Evolutionary conservation across 2,888 invertebrate genomes (phyloP).

Genomic region (Amphipyra tragopoginis): DNA sequence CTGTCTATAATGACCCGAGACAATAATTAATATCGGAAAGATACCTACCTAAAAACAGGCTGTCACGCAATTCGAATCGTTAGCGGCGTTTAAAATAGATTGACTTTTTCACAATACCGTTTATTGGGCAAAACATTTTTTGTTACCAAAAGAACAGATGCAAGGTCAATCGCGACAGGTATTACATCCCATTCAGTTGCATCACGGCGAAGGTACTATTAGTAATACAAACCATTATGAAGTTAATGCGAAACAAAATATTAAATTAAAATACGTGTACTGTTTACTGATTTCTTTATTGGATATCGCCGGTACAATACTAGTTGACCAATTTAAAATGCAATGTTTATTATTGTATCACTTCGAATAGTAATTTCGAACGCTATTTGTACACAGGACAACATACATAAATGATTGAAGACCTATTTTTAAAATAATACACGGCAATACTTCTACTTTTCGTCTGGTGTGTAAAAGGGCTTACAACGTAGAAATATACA

Average conservation of each 20-base stretch:
- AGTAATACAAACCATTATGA: slow-evolving; percentile 42
- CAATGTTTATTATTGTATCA: slow-evolving; percentile 81
- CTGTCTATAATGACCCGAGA: slow-evolving; percentile 23
- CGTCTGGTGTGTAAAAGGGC: slow-evolving; percentile 71
- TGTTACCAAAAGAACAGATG: slow-evolving; percentile 55
- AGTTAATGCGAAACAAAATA: slow-evolving; percentile 56
- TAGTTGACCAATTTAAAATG: slow-evolving; percentile 86
- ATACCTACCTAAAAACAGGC: slow-evolving; percentile 40
- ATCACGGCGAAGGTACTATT: slow-evolving; percentile 56
- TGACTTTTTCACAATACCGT: slow-evolving; percentile 67
- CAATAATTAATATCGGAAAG: slow-evolving; percentile 26
- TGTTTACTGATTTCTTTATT: slow-evolving; percentile 84
- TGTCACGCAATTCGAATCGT: slow-evolving; percentile 64
- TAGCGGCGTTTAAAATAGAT: slow-evolving; percentile 62
- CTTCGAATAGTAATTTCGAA: slow-evolving; percentile 77
- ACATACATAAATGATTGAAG: slow-evolving; percentile 67
- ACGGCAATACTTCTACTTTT: slow-evolving; percentile 74
- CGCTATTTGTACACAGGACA: slow-evolving; percentile 85
- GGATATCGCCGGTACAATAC: slow-evolving; percentile 85
- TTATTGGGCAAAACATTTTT: slow-evolving; percentile 67
- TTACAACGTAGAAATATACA: slow-evolving; percentile 36
- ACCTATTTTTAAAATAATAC: slow-evolving; percentile 63
- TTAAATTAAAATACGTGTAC: slow-evolving; percentile 62
- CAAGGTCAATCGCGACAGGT: slow-evolving; percentile 67
- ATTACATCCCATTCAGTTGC: slow-evolving; percentile 65